phyloP scores from a whole-genome alignment of 2,888 invertebrate genomes.

The Orthosia gothica region DNA sequence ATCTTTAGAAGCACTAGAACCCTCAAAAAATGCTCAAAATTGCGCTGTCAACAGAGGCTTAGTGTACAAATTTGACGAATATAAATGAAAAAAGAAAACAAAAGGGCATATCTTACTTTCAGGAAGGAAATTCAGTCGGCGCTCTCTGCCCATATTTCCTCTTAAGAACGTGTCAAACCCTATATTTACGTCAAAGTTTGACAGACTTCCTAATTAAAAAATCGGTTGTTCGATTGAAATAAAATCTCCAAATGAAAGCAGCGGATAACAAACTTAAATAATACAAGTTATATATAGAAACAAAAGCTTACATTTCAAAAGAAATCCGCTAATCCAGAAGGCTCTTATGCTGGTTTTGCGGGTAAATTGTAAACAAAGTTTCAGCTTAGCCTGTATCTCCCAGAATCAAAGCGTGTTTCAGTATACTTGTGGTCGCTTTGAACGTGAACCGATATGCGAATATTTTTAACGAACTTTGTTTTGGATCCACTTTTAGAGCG shows the following conservation, averaged over 20 bases:
- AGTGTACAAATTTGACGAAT: no score
- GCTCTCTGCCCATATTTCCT: no score
- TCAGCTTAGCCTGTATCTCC: slow-evolving; percentile 43
- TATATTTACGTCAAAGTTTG: background rate
- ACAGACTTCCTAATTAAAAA: background rate
- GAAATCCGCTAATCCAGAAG: slow-evolving; percentile 41
- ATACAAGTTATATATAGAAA: slow-evolving; percentile 18
- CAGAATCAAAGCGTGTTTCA: slow-evolving; percentile 57
- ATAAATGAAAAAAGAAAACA: no score
- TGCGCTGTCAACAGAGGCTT: no score
- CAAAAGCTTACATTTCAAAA: slow-evolving; percentile 48
- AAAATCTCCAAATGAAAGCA: background rate
- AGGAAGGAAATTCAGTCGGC: no score
- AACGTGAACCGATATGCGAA: slow-evolving; percentile 39
- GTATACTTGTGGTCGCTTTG: slow-evolving; percentile 62
- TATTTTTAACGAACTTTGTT: slow-evolving; percentile 58
- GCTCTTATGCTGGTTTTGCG: slow-evolving; percentile 32
- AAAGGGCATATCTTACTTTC: no score
- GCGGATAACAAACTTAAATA: background rate
- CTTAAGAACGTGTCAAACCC: background rate
- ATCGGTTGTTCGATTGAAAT: background rate
- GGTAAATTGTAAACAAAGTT: slow-evolving; percentile 56
- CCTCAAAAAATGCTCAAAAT: no score
- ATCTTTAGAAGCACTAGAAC: no score
- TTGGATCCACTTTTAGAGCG: slow-evolving; percentile 11